Evolutionary conservation across 2,113 vertebrate genomes (phyloP).

Genomic region (Cinclus mexicanus): DNA sequence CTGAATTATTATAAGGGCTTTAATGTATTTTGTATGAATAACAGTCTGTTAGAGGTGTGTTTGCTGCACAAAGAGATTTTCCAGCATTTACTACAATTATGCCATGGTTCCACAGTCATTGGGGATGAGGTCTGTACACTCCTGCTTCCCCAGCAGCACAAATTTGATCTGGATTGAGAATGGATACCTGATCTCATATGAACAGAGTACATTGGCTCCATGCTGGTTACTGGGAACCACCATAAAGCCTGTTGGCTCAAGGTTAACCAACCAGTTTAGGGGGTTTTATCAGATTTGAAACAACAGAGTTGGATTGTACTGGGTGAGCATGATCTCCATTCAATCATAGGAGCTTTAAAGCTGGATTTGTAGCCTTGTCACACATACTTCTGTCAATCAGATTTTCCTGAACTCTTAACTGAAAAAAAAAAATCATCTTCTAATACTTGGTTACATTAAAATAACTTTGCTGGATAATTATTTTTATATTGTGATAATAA

Average conservation of each 20-base stretch:
- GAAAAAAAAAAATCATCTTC: not conserved
- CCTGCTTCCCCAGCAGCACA: not conserved
- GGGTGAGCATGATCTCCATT: not conserved
- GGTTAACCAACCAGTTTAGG: not conserved
- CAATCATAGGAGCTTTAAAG: not conserved
- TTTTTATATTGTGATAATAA: conserved; percentile 32
- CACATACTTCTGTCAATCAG: not conserved
- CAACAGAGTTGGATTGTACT: not conserved
- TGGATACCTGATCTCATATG: not conserved
- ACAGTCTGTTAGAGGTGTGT: not conserved
- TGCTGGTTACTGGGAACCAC: not conserved
- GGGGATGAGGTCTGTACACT: not conserved
- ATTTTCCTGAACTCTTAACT: not conserved
- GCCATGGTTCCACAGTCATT: not conserved
- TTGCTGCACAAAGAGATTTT: not conserved
- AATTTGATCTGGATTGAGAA: not conserved
- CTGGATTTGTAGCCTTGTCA: not conserved
- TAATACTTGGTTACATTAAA: not conserved
- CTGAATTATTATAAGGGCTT: not conserved
- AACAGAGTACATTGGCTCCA: not conserved
- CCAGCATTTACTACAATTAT: not conserved
- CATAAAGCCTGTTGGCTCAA: not conserved
- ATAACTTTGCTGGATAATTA: not conserved
- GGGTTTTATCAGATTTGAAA: not conserved
- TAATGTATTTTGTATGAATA: not conserved